These are phyloP conservation scores for Leucophenga montana DNA, from an alignment of 2,888 invertebrate genomes.

Conservation along the genomic window DNA sequence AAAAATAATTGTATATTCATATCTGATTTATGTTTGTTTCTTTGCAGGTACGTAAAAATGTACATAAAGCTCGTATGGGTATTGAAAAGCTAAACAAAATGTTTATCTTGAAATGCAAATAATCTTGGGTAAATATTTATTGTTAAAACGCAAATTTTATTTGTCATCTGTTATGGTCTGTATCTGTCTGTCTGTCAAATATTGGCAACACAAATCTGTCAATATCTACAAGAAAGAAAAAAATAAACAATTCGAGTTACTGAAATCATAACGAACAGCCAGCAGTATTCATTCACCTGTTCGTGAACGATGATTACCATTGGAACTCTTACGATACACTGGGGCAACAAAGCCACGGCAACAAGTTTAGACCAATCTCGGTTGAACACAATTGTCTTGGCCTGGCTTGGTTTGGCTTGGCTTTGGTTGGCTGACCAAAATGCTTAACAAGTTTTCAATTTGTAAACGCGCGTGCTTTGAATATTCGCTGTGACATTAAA, in stretches of 20 bases:
- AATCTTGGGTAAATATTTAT: conserved; percentile 1
- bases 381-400: not conserved
- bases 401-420: conserved; percentile 1
- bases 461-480: conserved; percentile 66
- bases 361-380: conserved; percentile 21
- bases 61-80: too few species aligned
- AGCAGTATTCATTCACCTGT: not conserved
- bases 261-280: too few species aligned
- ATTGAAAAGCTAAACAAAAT: not conserved
- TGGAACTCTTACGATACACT: too few species aligned
- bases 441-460: conserved; percentile 66
- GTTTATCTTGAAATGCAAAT: not conserved
- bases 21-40: conserved; percentile 32
- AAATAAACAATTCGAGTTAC: not conserved
- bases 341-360: conserved; percentile 21
- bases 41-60: conserved; percentile 20
- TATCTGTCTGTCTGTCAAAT: conserved; percentile 38
- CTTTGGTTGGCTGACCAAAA: conserved; percentile 30
- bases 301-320: not conserved
- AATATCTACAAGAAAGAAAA: conserved; percentile 26
- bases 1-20: conserved; percentile 12
- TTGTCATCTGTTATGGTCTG: conserved; percentile 20
- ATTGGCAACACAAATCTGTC: conserved; percentile 61
- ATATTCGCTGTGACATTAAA: conserved; percentile 46
- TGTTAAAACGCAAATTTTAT: conserved; percentile 18